Conservation (phyloP, 2,113 vertebrate species). For the Acrocephalus arundinaceus region DNA sequence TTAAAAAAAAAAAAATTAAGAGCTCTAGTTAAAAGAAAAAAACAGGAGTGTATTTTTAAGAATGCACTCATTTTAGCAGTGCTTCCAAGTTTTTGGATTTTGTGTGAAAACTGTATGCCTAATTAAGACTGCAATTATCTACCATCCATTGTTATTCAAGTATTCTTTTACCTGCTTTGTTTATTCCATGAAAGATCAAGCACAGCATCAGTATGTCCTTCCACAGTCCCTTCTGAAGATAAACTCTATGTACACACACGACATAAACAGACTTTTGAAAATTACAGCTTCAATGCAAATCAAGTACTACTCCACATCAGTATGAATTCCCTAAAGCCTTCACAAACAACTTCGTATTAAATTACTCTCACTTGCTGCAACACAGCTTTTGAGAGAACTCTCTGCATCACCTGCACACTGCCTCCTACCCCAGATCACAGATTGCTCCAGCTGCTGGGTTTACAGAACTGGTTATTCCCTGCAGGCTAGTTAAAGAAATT, state of each 20-base stretch:
- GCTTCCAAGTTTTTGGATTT: neutral
- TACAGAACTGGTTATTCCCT: neutral
- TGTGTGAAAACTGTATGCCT: neutral
- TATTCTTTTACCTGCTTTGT: slow-evolving; percentile 80
- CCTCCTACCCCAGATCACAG: neutral
- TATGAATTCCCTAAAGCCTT: neutral
- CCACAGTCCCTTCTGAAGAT: slow-evolving; percentile 68
- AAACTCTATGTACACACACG: slow-evolving; percentile 70
- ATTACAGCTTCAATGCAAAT: neutral
- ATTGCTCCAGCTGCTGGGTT: neutral
- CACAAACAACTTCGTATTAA: neutral
- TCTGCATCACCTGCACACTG: neutral
- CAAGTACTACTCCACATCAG: neutral
- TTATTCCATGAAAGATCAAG: slow-evolving; percentile 97
- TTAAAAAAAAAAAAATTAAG: neutral
- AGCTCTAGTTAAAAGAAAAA: neutral
- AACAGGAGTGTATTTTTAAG: rapidly evolving
- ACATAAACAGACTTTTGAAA: neutral
- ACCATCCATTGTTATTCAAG: neutral
- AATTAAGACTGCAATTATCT: neutral
- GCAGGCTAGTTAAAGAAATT: neutral
- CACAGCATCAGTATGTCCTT: slow-evolving; percentile 90
- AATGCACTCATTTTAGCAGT: neutral
- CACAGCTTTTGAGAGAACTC: neutral
- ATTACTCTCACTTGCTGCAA: neutral